Conservation (phyloP, 2,888 invertebrate species). For the Cheilosia pagana region DNA sequence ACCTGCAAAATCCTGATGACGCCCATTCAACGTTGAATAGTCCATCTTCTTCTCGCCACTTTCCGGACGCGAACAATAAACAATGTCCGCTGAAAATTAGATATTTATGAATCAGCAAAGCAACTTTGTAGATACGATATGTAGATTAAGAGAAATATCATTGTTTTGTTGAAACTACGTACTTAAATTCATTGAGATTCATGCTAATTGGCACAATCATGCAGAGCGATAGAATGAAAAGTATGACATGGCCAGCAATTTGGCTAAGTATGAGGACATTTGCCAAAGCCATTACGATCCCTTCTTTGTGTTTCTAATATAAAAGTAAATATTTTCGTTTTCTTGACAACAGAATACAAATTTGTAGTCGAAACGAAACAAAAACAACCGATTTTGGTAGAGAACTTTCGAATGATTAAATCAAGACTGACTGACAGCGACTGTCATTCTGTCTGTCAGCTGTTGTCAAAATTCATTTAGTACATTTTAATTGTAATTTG, state of each 20-base stretch:
- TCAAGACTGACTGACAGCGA: background rate
- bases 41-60: slow-evolving; percentile 92
- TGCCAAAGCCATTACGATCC: slow-evolving; percentile 87
- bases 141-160: background rate
- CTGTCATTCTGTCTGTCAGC: background rate
- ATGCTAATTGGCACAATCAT: slow-evolving; percentile 93
- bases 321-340: background rate
- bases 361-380: background rate
- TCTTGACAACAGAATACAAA: background rate
- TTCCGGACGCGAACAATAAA: slow-evolving; percentile 93
- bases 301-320: slow-evolving; percentile 5
- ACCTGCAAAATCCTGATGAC: slow-evolving; percentile 92
- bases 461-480: background rate
- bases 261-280: slow-evolving; percentile 93
- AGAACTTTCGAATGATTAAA: slow-evolving; percentile 22
- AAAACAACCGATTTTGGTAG: background rate
- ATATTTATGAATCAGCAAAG: slow-evolving; percentile 30
- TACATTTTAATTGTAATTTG: background rate
- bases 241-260: slow-evolving; percentile 93
- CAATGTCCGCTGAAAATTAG: slow-evolving; percentile 90
- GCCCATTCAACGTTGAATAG: slow-evolving; percentile 94
- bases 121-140: too few relatives aligned
- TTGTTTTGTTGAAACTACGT: slow-evolving; percentile 77
- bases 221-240: slow-evolving; percentile 93
- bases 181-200: slow-evolving; percentile 94